phyloP scores from a whole-genome alignment of 2,113 vertebrate species.

The Lampris incognitus region DNA sequence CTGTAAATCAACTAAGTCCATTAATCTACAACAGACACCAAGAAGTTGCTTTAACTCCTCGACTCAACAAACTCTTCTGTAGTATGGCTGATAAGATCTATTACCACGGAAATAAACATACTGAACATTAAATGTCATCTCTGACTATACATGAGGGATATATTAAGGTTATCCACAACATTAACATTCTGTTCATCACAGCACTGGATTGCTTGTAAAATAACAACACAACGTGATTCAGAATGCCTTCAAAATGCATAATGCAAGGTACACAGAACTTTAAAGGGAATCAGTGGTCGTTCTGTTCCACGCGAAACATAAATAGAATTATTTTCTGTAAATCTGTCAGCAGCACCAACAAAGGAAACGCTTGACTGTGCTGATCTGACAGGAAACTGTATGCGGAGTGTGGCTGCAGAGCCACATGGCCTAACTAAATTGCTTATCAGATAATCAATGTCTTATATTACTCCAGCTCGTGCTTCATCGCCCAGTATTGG shows the following conservation, averaged over 20 bases:
- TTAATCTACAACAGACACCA: too few species aligned
- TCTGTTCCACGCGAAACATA: background rate
- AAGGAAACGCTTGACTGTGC: background rate
- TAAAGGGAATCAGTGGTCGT: background rate
- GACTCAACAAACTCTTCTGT: too few species aligned
- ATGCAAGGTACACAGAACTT: background rate
- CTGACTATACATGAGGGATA: too few species aligned
- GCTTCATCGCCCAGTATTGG: constrained; percentile 62
- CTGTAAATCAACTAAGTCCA: too few species aligned
- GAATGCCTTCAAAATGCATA: background rate
- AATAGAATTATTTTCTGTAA: background rate
- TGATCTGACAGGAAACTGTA: constrained; percentile 7
- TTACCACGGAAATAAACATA: too few species aligned
- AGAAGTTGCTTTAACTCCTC: too few species aligned
- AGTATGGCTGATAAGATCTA: too few species aligned
- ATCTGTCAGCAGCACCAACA: constrained; percentile 1
- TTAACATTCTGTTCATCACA: too few species aligned
- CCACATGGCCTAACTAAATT: constrained; percentile 67
- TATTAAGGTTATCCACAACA: too few species aligned
- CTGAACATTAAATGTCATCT: too few species aligned
- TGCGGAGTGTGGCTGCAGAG: constrained; percentile 13
- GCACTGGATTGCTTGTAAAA: too few species aligned
- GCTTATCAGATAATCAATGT: constrained; percentile 62
- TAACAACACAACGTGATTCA: background rate
- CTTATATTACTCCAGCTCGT: constrained; percentile 35